phyloP scores from a whole-genome alignment of 2,113 vertebrate species.

The Corvus cornix region DNA sequence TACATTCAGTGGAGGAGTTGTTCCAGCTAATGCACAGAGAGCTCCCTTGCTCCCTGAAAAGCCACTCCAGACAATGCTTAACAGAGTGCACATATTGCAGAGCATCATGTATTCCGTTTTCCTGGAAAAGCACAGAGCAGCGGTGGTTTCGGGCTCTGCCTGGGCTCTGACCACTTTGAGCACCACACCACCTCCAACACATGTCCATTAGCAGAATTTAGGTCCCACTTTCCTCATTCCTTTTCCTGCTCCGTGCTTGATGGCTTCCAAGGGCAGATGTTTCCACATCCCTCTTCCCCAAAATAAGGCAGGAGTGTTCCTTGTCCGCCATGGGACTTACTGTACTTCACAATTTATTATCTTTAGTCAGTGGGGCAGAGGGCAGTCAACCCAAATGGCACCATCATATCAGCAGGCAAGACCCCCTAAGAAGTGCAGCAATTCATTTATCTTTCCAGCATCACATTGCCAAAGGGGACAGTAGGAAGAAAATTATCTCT shows the following conservation, averaged over 20 bases:
- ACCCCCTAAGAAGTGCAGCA: background rate
- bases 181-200: background rate
- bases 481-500: background rate
- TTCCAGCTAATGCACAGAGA: conserved; percentile 10
- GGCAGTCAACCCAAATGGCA: background rate
- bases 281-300: background rate
- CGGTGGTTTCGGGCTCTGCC: background rate
- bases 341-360: background rate
- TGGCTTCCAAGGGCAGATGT: background rate
- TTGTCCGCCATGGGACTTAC: background rate
- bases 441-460: background rate
- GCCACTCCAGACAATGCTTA: background rate
- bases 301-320: background rate
- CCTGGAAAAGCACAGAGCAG: conserved; percentile 16
- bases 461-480: background rate
- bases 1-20: background rate
- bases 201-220: background rate
- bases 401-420: background rate
- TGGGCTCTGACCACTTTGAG: background rate
- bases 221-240: background rate
- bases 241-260: background rate
- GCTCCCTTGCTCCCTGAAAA: background rate
- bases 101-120: background rate
- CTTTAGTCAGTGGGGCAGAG: background rate
- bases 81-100: background rate